These are phyloP conservation scores for Zophobas atratus DNA, from an alignment of 1,140 invertebrate species.

Conservation along the genomic window DNA sequence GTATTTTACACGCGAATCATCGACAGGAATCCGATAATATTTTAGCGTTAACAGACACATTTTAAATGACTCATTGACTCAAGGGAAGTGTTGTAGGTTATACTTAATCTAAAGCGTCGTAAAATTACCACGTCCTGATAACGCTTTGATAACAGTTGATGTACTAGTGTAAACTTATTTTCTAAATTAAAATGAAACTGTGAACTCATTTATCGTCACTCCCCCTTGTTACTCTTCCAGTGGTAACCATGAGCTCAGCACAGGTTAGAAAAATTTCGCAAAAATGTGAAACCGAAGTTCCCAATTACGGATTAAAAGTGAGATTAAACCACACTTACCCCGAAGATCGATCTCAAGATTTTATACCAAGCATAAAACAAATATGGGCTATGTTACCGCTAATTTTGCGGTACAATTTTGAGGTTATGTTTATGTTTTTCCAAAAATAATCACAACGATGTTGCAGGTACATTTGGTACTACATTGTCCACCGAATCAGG, in stretches of 20 bases:
- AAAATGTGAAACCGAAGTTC: slow-evolving; percentile 57
- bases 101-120: too few relatives aligned
- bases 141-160: background rate
- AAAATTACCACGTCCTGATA: background rate
- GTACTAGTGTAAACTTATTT: background rate
- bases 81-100: too few relatives aligned
- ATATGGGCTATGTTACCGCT: slow-evolving; percentile 76
- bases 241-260: slow-evolving; percentile 1
- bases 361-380: slow-evolving; percentile 77
- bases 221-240: background rate
- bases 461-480: slow-evolving; percentile 79
- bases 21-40: too few relatives aligned
- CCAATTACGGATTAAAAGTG: slow-evolving; percentile 80
- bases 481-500: slow-evolving; percentile 72
- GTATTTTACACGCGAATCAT: too few relatives aligned
- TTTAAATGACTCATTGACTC: too few relatives aligned
- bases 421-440: slow-evolving; percentile 51
- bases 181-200: too few relatives aligned
- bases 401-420: slow-evolving; percentile 71
- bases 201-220: too few relatives aligned
- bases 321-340: slow-evolving; percentile 83
- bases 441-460: slow-evolving; percentile 44
- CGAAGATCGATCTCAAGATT: slow-evolving; percentile 80
- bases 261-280: background rate
- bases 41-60: too few relatives aligned